Conservation (phyloP, 2,888 invertebrate species). For the Lasioglossum pauxillum region DNA sequence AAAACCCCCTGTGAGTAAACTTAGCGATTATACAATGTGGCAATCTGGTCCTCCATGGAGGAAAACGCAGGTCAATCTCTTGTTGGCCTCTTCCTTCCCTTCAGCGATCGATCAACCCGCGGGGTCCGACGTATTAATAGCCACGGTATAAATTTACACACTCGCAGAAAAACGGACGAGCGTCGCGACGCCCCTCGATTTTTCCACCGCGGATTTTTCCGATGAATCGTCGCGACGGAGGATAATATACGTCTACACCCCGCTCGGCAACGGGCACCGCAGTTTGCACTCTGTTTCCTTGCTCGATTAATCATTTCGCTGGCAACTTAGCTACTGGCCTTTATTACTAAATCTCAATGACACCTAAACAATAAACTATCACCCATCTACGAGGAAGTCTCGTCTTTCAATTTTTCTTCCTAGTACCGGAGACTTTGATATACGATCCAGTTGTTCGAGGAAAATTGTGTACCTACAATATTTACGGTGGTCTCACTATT, state of each 20-base stretch:
- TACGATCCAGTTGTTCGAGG: too few relatives aligned
- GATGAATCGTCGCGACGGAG: background rate
- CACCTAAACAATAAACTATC: background rate
- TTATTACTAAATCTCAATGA: background rate
- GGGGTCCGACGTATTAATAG: slow-evolving; percentile 69
- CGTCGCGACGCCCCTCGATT: slow-evolving; percentile 38
- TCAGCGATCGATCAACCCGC: slow-evolving; percentile 68
- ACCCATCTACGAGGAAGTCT: background rate
- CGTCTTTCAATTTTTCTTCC: background rate
- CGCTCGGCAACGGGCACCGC: background rate
- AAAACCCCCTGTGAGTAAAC: slow-evolving; percentile 10
- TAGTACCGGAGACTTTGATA: too few relatives aligned
- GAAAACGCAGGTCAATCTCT: slow-evolving; percentile 73
- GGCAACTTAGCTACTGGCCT: background rate
- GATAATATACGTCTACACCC: background rate
- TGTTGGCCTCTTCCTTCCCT: slow-evolving; percentile 58
- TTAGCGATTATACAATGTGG: slow-evolving; percentile 48
- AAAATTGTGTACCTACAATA: too few relatives aligned
- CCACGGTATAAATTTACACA: slow-evolving; percentile 62
- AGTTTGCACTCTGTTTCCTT: background rate
- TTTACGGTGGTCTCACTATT: background rate
- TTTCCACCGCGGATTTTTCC: background rate
- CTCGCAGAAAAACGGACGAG: slow-evolving; percentile 45
- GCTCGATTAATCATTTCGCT: background rate
- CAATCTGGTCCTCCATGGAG: slow-evolving; percentile 50